These are phyloP conservation scores for Cotesia typhae DNA, from an alignment of 1,140 invertebrate species.

Conservation along the genomic window DNA sequence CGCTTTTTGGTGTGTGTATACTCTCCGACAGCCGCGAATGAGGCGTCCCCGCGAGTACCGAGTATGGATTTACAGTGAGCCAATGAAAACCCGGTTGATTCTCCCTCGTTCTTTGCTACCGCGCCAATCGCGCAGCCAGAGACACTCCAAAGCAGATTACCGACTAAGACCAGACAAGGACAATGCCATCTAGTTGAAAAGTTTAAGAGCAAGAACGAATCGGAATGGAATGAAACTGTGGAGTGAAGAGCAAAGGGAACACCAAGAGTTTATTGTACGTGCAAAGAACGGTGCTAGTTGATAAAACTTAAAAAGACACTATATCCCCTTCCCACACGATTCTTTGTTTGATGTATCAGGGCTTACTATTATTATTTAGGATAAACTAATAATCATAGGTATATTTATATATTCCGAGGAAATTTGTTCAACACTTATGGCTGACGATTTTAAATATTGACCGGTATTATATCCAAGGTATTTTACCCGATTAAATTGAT, in stretches of 20 bases:
- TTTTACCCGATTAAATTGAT: slow-evolving; percentile 17
- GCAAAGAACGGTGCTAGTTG: no score
- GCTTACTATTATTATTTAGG: no score
- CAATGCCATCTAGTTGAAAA: background rate
- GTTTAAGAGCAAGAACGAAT: no score
- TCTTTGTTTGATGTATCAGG: no score
- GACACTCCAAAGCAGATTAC: slow-evolving; percentile 32
- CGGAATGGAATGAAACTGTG: no score
- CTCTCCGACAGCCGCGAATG: slow-evolving; percentile 40
- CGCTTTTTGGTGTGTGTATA: slow-evolving; percentile 31
- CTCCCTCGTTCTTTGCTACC: slow-evolving; percentile 43
- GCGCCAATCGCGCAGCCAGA: slow-evolving; percentile 46
- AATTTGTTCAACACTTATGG: background rate
- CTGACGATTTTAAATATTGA: background rate
- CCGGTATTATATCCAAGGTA: background rate
- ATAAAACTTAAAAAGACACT: no score
- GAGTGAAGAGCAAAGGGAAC: no score
- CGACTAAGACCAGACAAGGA: slow-evolving; percentile 14
- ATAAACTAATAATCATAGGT: no score
- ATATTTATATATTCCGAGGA: no score
- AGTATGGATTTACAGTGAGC: slow-evolving; percentile 51
- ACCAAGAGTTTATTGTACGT: no score
- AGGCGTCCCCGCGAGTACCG: slow-evolving; percentile 53
- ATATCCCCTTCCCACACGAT: no score
- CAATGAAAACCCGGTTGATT: slow-evolving; percentile 46